These are phyloP conservation scores for Masticophis lateralis DNA, from an alignment of 2,797 vertebrate genomes.

Conservation along the genomic window DNA sequence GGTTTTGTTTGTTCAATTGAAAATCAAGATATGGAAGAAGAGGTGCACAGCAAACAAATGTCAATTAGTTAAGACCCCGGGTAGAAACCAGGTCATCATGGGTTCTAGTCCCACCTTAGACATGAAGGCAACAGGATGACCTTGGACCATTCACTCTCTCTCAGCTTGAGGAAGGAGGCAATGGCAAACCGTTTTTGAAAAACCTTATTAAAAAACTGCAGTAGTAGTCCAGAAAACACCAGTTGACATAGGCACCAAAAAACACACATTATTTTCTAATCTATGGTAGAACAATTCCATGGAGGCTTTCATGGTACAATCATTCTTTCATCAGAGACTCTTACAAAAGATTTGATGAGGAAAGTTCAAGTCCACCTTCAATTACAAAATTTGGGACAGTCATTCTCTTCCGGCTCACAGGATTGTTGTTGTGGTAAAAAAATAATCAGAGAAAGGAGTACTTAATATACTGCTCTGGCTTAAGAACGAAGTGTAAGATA, in stretches of 20 bases:
- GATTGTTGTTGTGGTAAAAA: neutral
- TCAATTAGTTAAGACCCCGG: neutral
- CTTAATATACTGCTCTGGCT: neutral
- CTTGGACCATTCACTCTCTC: neutral
- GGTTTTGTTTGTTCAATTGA: neutral
- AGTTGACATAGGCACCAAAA: neutral
- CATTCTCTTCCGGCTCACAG: neutral
- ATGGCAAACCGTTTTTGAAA: neutral
- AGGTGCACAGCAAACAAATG: neutral
- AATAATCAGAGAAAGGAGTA: neutral
- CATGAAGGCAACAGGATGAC: neutral
- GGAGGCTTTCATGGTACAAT: neutral
- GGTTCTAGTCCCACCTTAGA: neutral
- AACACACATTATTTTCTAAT: neutral
- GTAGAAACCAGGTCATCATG: neutral
- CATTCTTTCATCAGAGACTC: neutral
- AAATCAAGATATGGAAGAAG: neutral
- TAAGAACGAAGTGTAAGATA: neutral
- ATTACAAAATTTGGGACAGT: neutral
- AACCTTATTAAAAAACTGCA: neutral
- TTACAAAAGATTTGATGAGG: neutral
- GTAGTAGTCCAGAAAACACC: neutral
- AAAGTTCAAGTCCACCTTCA: neutral
- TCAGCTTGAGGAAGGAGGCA: neutral
- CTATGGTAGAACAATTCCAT: neutral